Evolutionary conservation across 2,113 vertebrate species (phyloP).

Genomic region (Cavia porcellus): DNA sequence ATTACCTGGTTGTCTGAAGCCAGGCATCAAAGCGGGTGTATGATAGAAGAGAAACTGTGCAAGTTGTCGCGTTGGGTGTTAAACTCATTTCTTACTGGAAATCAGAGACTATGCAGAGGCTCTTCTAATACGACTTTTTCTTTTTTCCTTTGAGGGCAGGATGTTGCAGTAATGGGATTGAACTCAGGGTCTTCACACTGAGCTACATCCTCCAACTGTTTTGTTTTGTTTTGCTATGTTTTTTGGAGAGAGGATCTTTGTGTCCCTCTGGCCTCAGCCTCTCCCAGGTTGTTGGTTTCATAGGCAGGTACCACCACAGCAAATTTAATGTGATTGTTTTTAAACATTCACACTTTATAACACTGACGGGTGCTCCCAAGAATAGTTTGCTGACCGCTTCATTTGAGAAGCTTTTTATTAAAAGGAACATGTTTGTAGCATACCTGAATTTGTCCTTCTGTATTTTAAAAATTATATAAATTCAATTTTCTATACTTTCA

Average conservation of each 20-base stretch:
- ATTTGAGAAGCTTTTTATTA: conserved; percentile 40
- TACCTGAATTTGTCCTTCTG: conserved; percentile 14
- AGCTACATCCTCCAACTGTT: background rate
- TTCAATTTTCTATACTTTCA: conserved; percentile 43
- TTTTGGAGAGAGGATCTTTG: background rate
- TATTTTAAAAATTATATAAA: conserved; percentile 54
- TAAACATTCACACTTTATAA: conserved; percentile 15
- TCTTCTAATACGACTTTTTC: background rate
- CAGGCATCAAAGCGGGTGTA: conserved; percentile 25
- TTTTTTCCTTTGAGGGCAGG: background rate
- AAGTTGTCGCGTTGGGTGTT: background rate
- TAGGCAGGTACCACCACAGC: background rate
- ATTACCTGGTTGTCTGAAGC: conserved; percentile 48
- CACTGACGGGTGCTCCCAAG: background rate
- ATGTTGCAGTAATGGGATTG: background rate
- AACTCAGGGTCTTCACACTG: background rate
- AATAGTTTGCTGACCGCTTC: background rate
- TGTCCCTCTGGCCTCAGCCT: background rate
- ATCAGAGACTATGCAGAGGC: background rate
- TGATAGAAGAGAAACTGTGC: background rate
- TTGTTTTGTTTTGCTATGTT: too few relatives aligned
- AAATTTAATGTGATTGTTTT: background rate
- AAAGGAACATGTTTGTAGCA: background rate
- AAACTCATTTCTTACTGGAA: conserved; percentile 24
- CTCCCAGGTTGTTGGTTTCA: background rate